These are phyloP conservation scores for Acanthis flammea DNA, from an alignment of 2,797 vertebrate genomes.

Conservation along the genomic window DNA sequence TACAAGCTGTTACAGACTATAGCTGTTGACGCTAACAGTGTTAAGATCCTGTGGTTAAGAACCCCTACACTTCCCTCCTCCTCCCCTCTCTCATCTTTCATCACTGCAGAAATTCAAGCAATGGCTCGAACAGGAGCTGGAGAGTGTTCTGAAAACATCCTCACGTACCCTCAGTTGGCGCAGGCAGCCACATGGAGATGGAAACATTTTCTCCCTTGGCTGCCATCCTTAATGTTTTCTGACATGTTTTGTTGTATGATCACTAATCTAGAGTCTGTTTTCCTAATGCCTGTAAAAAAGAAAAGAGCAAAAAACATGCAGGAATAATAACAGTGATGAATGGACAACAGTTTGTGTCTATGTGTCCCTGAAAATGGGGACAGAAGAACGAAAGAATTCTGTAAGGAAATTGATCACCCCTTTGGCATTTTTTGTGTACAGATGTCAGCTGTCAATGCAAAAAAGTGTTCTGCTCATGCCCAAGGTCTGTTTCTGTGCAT, in stretches of 20 bases:
- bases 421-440: background rate
- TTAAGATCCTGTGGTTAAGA: background rate
- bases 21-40: accelerated
- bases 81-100: background rate
- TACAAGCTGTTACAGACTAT: background rate
- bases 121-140: background rate
- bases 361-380: background rate
- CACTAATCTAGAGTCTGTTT: background rate
- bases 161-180: background rate
- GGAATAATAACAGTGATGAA: background rate
- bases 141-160: background rate
- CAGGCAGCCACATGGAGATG: accelerated
- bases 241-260: background rate
- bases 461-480: background rate
- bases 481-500: background rate
- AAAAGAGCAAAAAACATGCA: background rate
- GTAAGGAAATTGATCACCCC: accelerated
- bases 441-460: background rate
- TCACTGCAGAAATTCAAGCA: background rate
- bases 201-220: background rate
- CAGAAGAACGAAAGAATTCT: background rate
- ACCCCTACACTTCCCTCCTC: background rate
- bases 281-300: background rate
- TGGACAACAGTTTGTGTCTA: background rate
- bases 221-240: background rate